Evolutionary conservation across 2,888 invertebrate species (phyloP), one percentile per base, ranked within the genome.

Genomic region (Ephialtes manifestator): DNA sequence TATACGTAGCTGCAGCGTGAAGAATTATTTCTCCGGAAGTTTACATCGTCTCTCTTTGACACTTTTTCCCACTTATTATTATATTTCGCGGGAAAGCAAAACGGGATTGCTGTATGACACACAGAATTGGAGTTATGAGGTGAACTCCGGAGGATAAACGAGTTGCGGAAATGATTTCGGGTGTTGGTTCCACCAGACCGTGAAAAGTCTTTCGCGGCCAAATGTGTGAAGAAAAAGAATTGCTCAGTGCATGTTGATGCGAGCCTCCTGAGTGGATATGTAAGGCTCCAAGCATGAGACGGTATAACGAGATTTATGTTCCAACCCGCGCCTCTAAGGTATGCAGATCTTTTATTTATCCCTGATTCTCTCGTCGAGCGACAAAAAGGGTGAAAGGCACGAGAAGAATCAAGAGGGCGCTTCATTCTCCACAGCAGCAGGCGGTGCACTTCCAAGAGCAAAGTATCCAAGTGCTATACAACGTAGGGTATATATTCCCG

Each of bases 111-210:
- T 53, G 58, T 48, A 35, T 51, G 8, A 18, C n/a, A 39, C 11
- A 43, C 28, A 39, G 55, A 13, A 65, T 20, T 63, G 24, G 68
- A 13, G 48, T 51, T n/a, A 53, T 18, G 13, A 24, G 58, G 35
- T 39, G 63, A 63, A 39, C 46, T 60, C 53, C 67, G 48, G 67
- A 72, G 58, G 55, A 80, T 55, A 81, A 81, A 84, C 75, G 81
- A 81, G 81, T 83, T 85, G 85, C 85, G 87, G 86, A 87, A 87
- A 85, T 87, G 85, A 86, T 86, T 86, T 84, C 77, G 77, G 82
- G 81, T 77, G 78, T 77, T 72, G 81, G 43, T 84, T 85, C 85
- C 75, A 75, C 82, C 85, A 87, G 85, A 87, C 86, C 84, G 87
- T 87, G 86, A 85, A 87, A 83, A 83, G 81, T 75, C 83, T 85